Percentiles rank a stretch among this genome's conserved stretches.
These are phyloP conservation scores for Craniophora ligustri DNA, from an alignment of 2,888 invertebrate genomes.

Conservation along the genomic window DNA sequence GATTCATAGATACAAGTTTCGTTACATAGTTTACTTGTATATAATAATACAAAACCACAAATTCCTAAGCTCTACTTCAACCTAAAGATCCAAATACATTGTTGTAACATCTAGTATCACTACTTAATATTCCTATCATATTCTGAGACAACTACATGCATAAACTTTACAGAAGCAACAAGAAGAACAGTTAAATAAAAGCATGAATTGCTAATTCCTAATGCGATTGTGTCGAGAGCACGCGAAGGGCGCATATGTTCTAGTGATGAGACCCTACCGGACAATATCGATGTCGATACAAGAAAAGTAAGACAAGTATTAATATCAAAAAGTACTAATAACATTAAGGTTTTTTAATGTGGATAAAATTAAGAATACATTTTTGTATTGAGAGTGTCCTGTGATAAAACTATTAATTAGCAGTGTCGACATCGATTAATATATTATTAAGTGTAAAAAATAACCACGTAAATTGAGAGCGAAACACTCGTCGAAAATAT, in stretches of 20 bases:
- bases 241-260: constrained; percentile 52
- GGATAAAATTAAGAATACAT: constrained; percentile 78
- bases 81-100: neutral
- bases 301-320: too few relatives aligned
- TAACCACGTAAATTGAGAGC: too few relatives aligned
- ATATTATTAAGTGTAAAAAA: too few relatives aligned
- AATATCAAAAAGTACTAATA: constrained; percentile 21
- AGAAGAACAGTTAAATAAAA: constrained; percentile 57
- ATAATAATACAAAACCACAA: too few relatives aligned
- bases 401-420: constrained; percentile 37
- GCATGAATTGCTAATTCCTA: constrained; percentile 61
- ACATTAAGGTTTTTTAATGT: constrained; percentile 69
- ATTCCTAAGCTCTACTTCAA: neutral
- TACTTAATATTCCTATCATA: constrained; percentile 49
- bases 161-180: constrained; percentile 50
- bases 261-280: constrained; percentile 32
- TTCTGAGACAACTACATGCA: constrained; percentile 8
- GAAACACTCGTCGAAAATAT: too few relatives aligned
- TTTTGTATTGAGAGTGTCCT: constrained; percentile 67
- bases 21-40: too few relatives aligned
- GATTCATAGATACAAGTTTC: too few relatives aligned
- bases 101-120: constrained; percentile 7
- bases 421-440: constrained; percentile 47
- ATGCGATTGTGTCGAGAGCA: constrained; percentile 56
- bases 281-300: constrained; percentile 52